These are phyloP conservation scores for Odontothrips loti DNA, from an alignment of 2,888 invertebrate species.

Conservation along the genomic window DNA sequence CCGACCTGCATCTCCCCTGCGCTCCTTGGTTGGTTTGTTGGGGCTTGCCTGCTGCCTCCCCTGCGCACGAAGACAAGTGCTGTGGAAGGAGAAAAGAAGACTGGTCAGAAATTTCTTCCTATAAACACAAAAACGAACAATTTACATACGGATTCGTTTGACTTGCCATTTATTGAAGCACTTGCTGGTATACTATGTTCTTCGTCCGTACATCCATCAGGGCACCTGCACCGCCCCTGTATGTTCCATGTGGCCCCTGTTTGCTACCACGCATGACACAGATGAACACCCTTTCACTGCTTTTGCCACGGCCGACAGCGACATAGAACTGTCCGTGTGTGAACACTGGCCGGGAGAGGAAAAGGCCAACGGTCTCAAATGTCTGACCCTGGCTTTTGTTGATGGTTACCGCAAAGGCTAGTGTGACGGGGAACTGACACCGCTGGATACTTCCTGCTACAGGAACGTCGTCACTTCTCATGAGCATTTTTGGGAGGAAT, in stretches of 20 bases:
- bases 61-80: too few relatives aligned
- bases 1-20: too few relatives aligned
- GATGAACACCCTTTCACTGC: background rate
- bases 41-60: too few relatives aligned
- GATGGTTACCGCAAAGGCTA: conserved; percentile 32
- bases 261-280: background rate
- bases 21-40: too few relatives aligned
- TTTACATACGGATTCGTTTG: too few relatives aligned
- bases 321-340: background rate
- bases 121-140: too few relatives aligned
- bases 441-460: background rate
- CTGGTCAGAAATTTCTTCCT: too few relatives aligned
- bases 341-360: background rate
- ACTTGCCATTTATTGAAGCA: too few relatives aligned
- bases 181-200: background rate
- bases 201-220: background rate
- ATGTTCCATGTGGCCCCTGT: background rate
- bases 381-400: conserved; percentile 32
- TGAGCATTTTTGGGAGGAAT: background rate
- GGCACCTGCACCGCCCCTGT: background rate
- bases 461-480: background rate
- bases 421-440: conserved; percentile 35
- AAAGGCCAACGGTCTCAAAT: background rate
- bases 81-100: too few relatives aligned
- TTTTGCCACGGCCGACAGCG: background rate